A percentile compares a stretch with the other conserved stretches of the same genome.
phyloP scores from a whole-genome alignment of 2,797 vertebrate genomes.

The Chaetodon trifasciatus region DNA sequence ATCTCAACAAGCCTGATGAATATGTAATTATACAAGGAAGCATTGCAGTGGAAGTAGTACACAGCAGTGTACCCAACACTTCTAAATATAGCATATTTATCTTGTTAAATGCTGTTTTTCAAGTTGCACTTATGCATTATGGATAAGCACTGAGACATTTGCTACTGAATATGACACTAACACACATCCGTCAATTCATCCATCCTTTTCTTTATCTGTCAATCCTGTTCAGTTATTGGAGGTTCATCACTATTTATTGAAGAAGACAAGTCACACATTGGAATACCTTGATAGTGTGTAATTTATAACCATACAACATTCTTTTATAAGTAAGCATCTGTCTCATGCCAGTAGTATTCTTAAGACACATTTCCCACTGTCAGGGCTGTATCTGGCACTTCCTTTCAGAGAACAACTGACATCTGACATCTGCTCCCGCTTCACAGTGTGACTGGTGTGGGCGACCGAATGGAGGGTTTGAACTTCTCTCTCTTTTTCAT shows the following conservation, averaged over 20 bases:
- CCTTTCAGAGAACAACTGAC: not conserved
- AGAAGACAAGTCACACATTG: not conserved
- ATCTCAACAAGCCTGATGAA: slow-evolving; percentile 25
- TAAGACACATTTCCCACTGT: not conserved
- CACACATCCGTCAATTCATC: not conserved
- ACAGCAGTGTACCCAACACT: not conserved
- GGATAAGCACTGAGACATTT: slow-evolving; percentile 15
- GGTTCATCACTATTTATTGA: not conserved
- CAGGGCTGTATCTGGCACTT: not conserved
- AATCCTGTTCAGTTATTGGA: not conserved
- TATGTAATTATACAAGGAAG: not conserved
- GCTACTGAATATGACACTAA: not conserved
- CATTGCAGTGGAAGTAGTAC: not conserved
- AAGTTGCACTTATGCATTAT: not conserved
- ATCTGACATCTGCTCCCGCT: not conserved
- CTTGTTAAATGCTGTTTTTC: slow-evolving; percentile 4
- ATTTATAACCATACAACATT: not conserved
- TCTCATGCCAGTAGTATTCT: not conserved
- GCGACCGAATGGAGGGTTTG: not conserved
- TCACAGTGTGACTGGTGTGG: not conserved
- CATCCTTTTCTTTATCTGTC: not conserved
- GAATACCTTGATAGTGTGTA: not conserved
- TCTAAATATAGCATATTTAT: slow-evolving; percentile 13
- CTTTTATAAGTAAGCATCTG: not conserved
- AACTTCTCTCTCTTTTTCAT: not conserved